Percentiles rank a stretch among this genome's conserved stretches.
Conservation (phyloP, 2,888 invertebrate species). For the Latrodectus hesperus region DNA sequence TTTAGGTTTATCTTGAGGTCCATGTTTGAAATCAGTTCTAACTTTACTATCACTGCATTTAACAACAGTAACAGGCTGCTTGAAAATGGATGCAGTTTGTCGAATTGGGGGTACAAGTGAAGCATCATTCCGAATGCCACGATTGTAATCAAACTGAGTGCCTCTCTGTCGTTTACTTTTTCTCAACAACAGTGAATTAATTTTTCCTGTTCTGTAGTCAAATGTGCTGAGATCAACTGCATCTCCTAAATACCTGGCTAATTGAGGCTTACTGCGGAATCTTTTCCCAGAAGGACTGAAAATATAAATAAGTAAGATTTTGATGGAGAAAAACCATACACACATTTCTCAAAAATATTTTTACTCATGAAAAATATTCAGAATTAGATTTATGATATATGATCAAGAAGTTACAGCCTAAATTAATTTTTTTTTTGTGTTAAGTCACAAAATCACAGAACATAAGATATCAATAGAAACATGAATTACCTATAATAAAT, state of each 20-base stretch:
- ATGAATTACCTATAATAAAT: no score
- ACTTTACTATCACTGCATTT: slow-evolving; percentile 88
- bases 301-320: slow-evolving; percentile 7
- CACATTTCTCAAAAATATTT: no score
- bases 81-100: slow-evolving; percentile 98
- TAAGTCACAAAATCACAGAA: no score
- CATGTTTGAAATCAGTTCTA: slow-evolving; percentile 91
- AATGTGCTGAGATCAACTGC: slow-evolving; percentile 86
- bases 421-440: no score
- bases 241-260: slow-evolving; percentile 85
- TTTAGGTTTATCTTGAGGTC: slow-evolving; percentile 82
- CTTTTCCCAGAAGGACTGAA: slow-evolving; percentile 87
- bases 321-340: background rate
- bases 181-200: slow-evolving; percentile 82
- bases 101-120: slow-evolving; percentile 94
- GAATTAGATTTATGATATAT: no score
- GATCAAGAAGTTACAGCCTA: no score
- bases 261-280: slow-evolving; percentile 87
- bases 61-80: slow-evolving; percentile 97
- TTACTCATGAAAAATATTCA: no score
- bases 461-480: background rate
- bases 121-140: slow-evolving; percentile 88
- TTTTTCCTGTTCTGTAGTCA: slow-evolving; percentile 87
- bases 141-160: slow-evolving; percentile 83
- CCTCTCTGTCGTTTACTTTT: slow-evolving; percentile 83